Percentiles rank a stretch among this genome's conserved stretches.
phyloP scores from a whole-genome alignment of 1,140 invertebrate species.

The Cherax quadricarinatus region DNA sequence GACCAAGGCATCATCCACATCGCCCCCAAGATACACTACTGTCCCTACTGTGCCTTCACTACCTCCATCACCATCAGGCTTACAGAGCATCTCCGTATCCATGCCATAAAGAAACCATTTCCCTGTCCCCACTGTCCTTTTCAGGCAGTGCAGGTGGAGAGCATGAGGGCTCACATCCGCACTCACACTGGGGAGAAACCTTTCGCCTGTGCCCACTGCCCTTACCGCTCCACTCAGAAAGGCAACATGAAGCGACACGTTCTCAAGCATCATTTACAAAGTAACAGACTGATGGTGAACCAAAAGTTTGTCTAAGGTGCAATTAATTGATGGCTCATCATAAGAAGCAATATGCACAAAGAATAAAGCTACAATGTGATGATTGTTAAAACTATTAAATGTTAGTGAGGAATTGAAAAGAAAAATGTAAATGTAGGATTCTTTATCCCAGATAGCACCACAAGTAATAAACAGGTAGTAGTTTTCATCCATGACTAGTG shows the following conservation, averaged over 20 bases:
- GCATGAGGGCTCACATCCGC: not conserved
- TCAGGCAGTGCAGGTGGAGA: not conserved
- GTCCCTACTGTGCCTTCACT: conserved; percentile 19
- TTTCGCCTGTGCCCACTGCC: conserved; percentile 8
- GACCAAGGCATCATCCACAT: not conserved
- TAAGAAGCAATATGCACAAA: too few relatives aligned
- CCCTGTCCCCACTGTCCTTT: conserved; percentile 13
- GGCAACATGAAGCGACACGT: conserved; percentile 17
- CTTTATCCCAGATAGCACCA: too few relatives aligned
- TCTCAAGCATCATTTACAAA: not conserved
- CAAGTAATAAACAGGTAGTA: too few relatives aligned
- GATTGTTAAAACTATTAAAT: too few relatives aligned
- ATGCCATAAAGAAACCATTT: conserved; percentile 2
- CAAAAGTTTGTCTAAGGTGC: too few relatives aligned
- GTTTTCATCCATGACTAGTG: too few relatives aligned
- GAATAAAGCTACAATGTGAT: too few relatives aligned
- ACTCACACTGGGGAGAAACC: conserved; percentile 25
- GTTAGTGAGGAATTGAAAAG: too few relatives aligned
- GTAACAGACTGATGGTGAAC: too few relatives aligned
- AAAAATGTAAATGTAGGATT: too few relatives aligned
- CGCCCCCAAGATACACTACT: not conserved
- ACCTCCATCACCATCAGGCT: conserved; percentile 2
- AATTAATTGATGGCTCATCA: too few relatives aligned
- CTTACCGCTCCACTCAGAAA: not conserved
- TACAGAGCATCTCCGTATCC: not conserved